These are phyloP conservation scores for Apis dorsata DNA, from an alignment of 1,140 invertebrate species.

Conservation along the genomic window DNA sequence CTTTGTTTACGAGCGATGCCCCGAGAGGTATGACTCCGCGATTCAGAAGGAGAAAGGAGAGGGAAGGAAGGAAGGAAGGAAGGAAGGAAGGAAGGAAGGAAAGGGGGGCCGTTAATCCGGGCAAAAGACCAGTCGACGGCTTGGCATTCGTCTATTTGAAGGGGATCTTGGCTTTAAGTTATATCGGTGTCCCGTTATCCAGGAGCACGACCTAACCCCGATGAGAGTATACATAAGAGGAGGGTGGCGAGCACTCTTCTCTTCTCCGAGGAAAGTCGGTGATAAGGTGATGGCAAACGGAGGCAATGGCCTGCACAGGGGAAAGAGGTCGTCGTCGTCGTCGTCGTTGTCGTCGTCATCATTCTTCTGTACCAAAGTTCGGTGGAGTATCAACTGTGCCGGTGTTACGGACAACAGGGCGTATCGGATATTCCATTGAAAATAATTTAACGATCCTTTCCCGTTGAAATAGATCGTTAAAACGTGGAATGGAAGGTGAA, in stretches of 20 bases:
- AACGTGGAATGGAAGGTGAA: too few relatives aligned
- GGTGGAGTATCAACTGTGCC: background rate
- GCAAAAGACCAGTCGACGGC: slow-evolving; percentile 60
- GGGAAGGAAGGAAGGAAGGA: slow-evolving; percentile 32
- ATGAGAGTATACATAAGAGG: slow-evolving; percentile 20
- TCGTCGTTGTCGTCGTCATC: slow-evolving; percentile 1
- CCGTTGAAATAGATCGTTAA: background rate
- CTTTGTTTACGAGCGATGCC: slow-evolving; percentile 69
- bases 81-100: slow-evolving; percentile 39
- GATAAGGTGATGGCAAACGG: slow-evolving; percentile 70
- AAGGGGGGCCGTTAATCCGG: slow-evolving; percentile 62
- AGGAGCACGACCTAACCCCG: slow-evolving; percentile 27
- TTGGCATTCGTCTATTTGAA: slow-evolving; percentile 61
- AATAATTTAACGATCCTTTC: slow-evolving; percentile 1
- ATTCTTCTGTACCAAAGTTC: slow-evolving; percentile 50
- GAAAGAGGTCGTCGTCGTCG: slow-evolving; percentile 54
- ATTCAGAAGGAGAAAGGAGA: slow-evolving; percentile 15
- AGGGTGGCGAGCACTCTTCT: background rate
- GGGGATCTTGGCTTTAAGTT: slow-evolving; percentile 50
- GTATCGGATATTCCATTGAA: background rate
- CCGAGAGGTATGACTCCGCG: slow-evolving; percentile 37
- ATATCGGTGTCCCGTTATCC: slow-evolving; percentile 48
- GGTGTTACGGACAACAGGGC: background rate
- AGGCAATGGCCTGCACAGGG: slow-evolving; percentile 71
- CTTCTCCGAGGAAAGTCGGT: slow-evolving; percentile 43